A percentile compares a stretch with the other conserved stretches of the same genome.
Evolutionary conservation across 2,797 vertebrate genomes (phyloP).

Genomic region (Mormyrops boulengeri): DNA sequence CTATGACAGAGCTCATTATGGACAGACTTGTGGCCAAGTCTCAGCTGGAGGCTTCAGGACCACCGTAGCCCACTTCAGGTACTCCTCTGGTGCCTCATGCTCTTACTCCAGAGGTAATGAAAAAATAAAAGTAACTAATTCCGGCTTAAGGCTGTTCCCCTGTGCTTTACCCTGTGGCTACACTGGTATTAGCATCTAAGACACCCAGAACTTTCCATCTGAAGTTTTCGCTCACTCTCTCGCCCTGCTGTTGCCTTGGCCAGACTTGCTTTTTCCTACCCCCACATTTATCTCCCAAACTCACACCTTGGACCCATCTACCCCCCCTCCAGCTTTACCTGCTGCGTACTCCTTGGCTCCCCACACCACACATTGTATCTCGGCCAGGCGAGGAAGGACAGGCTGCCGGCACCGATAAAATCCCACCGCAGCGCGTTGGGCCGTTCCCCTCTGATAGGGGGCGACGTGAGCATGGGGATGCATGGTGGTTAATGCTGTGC

Average conservation of each 20-base stretch:
- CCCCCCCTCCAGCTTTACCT: not conserved
- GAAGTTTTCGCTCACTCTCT: not conserved
- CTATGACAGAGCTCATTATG: conserved; percentile 23
- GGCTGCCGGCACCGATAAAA: not conserved
- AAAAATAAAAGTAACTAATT: not conserved
- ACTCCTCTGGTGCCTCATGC: not conserved
- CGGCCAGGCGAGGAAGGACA: not conserved
- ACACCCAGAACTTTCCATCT: not conserved
- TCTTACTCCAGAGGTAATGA: not conserved
- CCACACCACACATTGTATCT: not conserved
- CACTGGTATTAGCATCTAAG: not conserved
- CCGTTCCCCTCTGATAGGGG: not conserved
- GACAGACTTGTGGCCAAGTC: not conserved
- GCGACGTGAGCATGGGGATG: not conserved
- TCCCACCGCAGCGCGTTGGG: not conserved
- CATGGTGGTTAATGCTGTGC: not conserved
- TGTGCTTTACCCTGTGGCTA: not conserved
- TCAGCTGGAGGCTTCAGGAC: not conserved
- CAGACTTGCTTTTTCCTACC: not conserved
- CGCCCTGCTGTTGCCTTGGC: not conserved
- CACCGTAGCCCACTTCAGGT: not conserved
- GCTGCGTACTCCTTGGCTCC: not conserved
- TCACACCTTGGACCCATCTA: not conserved
- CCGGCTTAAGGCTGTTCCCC: not conserved
- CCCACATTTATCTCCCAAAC: not conserved